Percentiles rank a stretch among this genome's conserved stretches.
Conservation (phyloP, 2,113 vertebrate genomes). For the Pyrgilauda ruficollis region DNA sequence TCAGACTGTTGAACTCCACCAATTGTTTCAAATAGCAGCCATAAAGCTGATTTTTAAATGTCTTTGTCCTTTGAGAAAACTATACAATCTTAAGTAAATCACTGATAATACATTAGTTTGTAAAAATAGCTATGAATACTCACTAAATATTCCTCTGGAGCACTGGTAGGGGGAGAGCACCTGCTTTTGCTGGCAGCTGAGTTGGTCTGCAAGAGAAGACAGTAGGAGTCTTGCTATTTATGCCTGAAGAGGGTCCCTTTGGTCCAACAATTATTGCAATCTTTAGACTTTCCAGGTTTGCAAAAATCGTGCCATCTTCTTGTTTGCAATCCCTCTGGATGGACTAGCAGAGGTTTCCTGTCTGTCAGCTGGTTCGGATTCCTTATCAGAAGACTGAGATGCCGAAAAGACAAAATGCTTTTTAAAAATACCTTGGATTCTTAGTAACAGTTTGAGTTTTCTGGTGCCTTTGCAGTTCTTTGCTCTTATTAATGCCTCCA, state of each 20-base stretch:
- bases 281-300: conserved; percentile 70
- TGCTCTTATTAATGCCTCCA: conserved; percentile 53
- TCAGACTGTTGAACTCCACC: neutral
- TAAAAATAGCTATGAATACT: conserved; percentile 59
- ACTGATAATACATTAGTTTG: conserved; percentile 1
- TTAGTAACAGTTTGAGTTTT: conserved; percentile 19
- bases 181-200: conserved; percentile 78
- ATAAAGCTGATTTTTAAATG: neutral
- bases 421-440: conserved; percentile 6
- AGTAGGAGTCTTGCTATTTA: conserved; percentile 79
- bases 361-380: conserved; percentile 15
- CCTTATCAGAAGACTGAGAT: conserved; percentile 13
- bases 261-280: conserved; percentile 70
- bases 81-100: neutral
- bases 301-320: conserved; percentile 47
- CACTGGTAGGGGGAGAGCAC: conserved; percentile 60
- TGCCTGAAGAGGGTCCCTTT: conserved; percentile 74
- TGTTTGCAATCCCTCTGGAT: conserved; percentile 20
- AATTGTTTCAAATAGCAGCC: neutral
- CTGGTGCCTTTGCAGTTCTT: conserved; percentile 34
- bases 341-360: neutral
- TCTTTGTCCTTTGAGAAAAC: conserved; percentile 21
- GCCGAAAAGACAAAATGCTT: conserved; percentile 40
- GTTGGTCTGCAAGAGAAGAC: conserved; percentile 80
- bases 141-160: conserved; percentile 59